Base-by-base conservation (phyloP, 2,113 vertebrate species). In the Spea multiplicata region DNA sequence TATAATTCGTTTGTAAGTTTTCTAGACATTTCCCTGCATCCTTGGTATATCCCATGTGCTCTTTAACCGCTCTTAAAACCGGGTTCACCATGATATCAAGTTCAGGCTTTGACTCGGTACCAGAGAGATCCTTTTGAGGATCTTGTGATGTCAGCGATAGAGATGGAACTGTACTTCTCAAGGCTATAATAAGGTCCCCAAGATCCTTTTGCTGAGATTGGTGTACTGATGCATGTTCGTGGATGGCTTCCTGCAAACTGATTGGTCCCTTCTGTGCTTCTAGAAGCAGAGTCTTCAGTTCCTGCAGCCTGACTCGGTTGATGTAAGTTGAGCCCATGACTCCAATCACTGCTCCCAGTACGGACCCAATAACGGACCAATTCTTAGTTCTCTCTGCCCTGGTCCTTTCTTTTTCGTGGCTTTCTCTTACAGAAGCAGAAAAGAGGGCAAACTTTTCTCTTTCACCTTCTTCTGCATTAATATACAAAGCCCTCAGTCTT, bases 351-450 rank as follows among this genome's bases (percentile, higher is more conserved):
- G 97, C 95, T 3, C 97, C 97, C 3, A 97, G 87, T 4, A 99
- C 91, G 0, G 97, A 99, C 50, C 96, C 96, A 0, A 99, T 92
- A 81, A 99, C 73, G 49, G 97, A 99, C 97, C 97, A 99, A 91
- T 99, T 99, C 88, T 99, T 99, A 1, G 97, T 99, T 68, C 95
- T 94, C 66, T 99, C 97, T 0, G 97, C 95, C 84, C 97, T 89
- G 0, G 96, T 85, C 14, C 97, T 89, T 82, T 99, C 97, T 83
- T 99, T 99, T 82, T 99, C 97, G 0, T 99, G 97, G 79, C 96
- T 98, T 84, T 89, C 96, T 17, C 97, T 88, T 74, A 99, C 97
- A 0, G 91, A 94, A 0, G 92, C 97, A 0, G 97, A 99, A 68
- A 99, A 98, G 55, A 95, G 88, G 59, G 92, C 87, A 68, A 99